A percentile compares a stretch with the other conserved stretches of the same genome.
Conservation (phyloP, 2,797 vertebrate genomes). For the Otus scops region DNA sequence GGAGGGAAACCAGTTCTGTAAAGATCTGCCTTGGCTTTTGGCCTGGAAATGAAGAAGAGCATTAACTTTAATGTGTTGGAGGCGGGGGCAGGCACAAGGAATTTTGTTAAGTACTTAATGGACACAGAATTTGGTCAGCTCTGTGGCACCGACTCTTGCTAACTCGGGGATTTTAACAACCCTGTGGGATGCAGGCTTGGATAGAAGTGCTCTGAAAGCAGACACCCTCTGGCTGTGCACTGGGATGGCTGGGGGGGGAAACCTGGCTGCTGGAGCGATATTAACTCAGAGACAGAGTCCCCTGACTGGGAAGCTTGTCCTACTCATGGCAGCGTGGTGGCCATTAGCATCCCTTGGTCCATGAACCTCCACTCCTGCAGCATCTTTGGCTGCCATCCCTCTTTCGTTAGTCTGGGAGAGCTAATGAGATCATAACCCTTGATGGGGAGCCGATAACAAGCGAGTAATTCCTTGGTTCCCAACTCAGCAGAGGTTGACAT, state of each 20-base stretch:
- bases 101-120: constrained; percentile 60
- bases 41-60: constrained; percentile 23
- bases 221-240: not conserved
- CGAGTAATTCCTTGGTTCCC: not conserved
- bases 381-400: not conserved
- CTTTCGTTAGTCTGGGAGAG: not conserved
- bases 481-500: not conserved
- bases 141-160: not conserved
- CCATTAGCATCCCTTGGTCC: not conserved
- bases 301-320: not conserved
- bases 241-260: not conserved
- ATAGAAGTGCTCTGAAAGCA: not conserved
- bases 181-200: not conserved
- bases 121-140: not conserved
- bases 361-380: not conserved
- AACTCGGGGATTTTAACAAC: not conserved
- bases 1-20: not conserved
- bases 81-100: not conserved
- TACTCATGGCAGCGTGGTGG: rapidly evolving
- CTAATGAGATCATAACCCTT: not conserved
- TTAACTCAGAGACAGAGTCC: not conserved
- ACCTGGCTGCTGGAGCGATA: not conserved
- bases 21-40: constrained; percentile 25
- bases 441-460: not conserved
- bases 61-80: not conserved